These are phyloP conservation scores for Apostichopus parvimensis DNA, from an alignment of 35 echinoderm and acorn worm genomes.

Conservation along the genomic window DNA sequence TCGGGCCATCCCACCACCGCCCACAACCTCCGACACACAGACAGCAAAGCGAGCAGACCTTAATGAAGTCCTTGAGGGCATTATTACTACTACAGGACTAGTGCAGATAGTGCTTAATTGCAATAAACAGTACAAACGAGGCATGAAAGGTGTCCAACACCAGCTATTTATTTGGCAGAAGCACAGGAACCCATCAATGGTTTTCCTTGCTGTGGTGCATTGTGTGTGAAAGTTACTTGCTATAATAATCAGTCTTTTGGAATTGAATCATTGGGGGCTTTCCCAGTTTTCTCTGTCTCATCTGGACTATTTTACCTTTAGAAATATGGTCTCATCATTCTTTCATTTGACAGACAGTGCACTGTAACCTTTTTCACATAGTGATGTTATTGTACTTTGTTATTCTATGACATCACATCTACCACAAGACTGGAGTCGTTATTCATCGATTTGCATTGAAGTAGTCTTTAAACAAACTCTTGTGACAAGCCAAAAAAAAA, in stretches of 20 bases:
- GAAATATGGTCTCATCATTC: no score
- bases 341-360: not conserved
- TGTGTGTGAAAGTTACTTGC: conserved; percentile 8
- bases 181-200: not conserved
- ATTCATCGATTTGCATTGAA: no score
- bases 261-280: not conserved
- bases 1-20: conserved; percentile 24
- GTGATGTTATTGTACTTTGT: not conserved
- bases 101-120: conserved; percentile 50
- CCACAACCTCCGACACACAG: conserved; percentile 55
- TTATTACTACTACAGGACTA: not conserved
- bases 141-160: conserved; percentile 25
- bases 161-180: not conserved
- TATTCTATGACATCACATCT: not conserved
- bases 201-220: not conserved
- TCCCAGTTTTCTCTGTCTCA: not conserved
- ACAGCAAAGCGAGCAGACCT: conserved; percentile 51
- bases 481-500: no score
- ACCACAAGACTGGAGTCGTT: no score
- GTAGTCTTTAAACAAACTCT: no score
- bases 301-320: not conserved
- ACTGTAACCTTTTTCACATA: not conserved
- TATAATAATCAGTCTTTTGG: not conserved
- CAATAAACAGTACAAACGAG: conserved; percentile 33
- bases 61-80: not conserved